Conservation (phyloP, 1,140 invertebrate species). For the Radopholus similis region DNA sequence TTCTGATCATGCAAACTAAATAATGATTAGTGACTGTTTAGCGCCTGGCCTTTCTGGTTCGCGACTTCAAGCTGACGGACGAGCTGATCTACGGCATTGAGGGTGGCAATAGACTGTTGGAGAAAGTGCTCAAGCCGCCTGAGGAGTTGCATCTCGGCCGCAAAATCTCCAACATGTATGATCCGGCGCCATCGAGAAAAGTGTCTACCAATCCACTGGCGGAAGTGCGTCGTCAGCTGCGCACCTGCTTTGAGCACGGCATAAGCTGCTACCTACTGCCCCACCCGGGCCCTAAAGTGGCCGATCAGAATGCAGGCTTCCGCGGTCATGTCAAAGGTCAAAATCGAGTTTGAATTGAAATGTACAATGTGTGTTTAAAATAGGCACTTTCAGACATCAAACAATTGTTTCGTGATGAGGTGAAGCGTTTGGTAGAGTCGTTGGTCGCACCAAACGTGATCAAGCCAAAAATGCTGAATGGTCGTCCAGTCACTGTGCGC, state of each 20-base stretch:
- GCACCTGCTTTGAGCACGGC: conserved; percentile 49
- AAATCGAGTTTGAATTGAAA: not conserved
- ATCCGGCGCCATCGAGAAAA: conserved; percentile 7
- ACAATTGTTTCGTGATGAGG: conserved; percentile 54
- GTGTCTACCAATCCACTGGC: conserved; percentile 38
- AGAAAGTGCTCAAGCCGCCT: conserved; percentile 28
- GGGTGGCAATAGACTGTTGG: conserved; percentile 44
- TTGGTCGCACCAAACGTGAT: conserved; percentile 45
- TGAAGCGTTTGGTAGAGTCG: conserved; percentile 47
- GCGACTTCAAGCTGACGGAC: conserved; percentile 55
- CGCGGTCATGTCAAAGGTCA: conserved; percentile 54
- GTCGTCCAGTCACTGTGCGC: conserved; percentile 51
- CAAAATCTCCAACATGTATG: not conserved
- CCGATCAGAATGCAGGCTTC: conserved; percentile 46
- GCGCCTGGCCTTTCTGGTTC: conserved; percentile 52
- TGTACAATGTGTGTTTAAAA: conserved; percentile 1
- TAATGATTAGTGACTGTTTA: conserved; percentile 24
- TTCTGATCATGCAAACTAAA: conserved; percentile 9
- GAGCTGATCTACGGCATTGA: conserved; percentile 49
- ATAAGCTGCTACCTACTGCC: conserved; percentile 52
- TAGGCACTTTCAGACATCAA: conserved; percentile 57
- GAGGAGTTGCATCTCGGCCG: no score
- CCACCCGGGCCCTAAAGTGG: conserved; percentile 57
- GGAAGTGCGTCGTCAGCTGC: conserved; percentile 47
- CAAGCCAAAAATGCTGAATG: conserved; percentile 53